Evolutionary conservation across 2,888 invertebrate genomes (phyloP).

Genomic region (Crepidodera aurea): DNA sequence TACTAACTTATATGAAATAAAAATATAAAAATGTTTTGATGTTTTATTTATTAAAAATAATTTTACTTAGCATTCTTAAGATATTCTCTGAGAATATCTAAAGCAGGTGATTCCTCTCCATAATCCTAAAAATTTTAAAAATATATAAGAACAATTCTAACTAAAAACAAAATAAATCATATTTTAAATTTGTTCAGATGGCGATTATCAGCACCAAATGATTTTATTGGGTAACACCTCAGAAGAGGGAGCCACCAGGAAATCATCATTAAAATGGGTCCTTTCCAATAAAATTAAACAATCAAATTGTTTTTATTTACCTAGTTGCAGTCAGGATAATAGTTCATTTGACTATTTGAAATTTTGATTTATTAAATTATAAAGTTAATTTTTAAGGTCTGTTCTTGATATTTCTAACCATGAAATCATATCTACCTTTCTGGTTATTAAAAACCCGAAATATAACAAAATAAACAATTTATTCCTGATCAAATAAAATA

Average conservation of each 20-base stretch:
- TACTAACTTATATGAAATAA: background rate
- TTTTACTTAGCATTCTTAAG: slow-evolving; percentile 81
- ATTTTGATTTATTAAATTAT: too few species aligned
- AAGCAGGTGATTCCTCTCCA: slow-evolving; percentile 95
- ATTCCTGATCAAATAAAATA: too few species aligned
- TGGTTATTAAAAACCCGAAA: too few species aligned
- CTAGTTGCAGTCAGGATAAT: too few species aligned
- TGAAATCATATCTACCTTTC: too few species aligned
- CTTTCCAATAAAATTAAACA: too few species aligned
- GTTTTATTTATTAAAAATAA: slow-evolving; percentile 56
- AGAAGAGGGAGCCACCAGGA: slow-evolving; percentile 62
- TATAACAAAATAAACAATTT: too few species aligned
- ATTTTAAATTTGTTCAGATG: slow-evolving; percentile 38
- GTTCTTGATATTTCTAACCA: too few species aligned
- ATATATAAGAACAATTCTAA: slow-evolving; percentile 31
- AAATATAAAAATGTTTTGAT: background rate
- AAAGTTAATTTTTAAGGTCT: too few species aligned
- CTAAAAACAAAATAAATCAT: too few species aligned
- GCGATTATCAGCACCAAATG: slow-evolving; percentile 49
- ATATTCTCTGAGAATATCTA: slow-evolving; percentile 94
- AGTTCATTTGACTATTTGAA: too few species aligned
- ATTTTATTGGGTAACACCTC: slow-evolving; percentile 58
- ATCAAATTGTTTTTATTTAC: too few species aligned
- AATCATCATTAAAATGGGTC: slow-evolving; percentile 42
- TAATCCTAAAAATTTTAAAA: slow-evolving; percentile 78